Evolutionary conservation across 2,888 invertebrate genomes (phyloP).

Genomic region (Latrodectus hesperus): DNA sequence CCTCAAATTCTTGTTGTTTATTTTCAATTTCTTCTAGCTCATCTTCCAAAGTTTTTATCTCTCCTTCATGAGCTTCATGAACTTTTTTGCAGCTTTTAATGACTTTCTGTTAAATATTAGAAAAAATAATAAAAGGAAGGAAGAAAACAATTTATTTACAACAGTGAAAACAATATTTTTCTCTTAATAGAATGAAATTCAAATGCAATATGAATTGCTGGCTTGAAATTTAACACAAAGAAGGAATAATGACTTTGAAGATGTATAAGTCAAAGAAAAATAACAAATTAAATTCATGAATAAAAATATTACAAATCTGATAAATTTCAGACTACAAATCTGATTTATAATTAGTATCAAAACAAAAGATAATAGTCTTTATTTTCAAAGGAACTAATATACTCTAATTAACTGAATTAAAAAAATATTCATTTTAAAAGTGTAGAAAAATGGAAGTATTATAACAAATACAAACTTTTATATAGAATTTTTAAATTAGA

Average conservation of each 20-base stretch:
- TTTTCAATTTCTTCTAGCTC: conserved; percentile 87
- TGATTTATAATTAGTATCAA: no score
- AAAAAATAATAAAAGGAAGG: conserved; percentile 23
- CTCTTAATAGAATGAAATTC: neutral
- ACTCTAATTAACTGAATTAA: no score
- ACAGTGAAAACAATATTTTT: conserved; percentile 3
- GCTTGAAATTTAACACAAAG: neutral
- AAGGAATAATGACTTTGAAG: neutral
- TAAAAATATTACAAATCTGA: no score
- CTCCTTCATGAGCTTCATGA: conserved; percentile 89
- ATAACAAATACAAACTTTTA: no score
- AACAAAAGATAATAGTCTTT: no score
- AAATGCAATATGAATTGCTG: neutral
- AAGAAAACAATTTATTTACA: neutral
- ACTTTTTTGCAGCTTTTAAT: conserved; percentile 92
- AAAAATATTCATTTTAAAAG: no score
- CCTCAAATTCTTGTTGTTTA: conserved; percentile 84
- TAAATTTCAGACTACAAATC: no score
- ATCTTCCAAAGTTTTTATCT: conserved; percentile 88
- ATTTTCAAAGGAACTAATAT: no score
- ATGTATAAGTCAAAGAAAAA: no score
- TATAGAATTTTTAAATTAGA: no score
- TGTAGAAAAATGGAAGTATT: no score
- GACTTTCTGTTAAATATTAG: conserved; percentile 80
- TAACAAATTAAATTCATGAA: no score